Percentiles rank a stretch among this genome's conserved stretches.
Evolutionary conservation across 2,113 vertebrate genomes (phyloP).

Genomic region (Rhineura floridana): DNA sequence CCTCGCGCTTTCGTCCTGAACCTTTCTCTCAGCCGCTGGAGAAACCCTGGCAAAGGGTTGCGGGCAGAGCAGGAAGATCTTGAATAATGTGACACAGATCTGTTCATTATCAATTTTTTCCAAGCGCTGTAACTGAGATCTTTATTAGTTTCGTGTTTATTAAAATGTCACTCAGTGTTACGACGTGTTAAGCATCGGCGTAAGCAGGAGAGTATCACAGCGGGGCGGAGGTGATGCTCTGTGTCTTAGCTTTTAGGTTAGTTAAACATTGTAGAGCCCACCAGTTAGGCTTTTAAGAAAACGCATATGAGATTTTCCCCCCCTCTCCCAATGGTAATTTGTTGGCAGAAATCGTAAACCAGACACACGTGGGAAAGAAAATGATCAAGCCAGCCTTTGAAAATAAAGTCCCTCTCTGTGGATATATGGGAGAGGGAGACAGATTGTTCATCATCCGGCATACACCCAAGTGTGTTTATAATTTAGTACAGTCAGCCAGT

Average conservation of each 20-base stretch:
- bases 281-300: neutral
- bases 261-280: rapidly evolving
- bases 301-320: neutral
- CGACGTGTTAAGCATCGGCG: rapidly evolving
- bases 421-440: neutral
- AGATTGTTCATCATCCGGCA: neutral
- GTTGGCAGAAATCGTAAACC: neutral
- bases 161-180: slow-evolving; percentile 59
- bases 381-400: neutral
- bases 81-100: slow-evolving; percentile 77
- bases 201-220: neutral
- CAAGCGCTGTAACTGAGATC: slow-evolving; percentile 44
- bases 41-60: neutral
- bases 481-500: neutral
- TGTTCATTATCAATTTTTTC: slow-evolving; percentile 77
- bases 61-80: slow-evolving; percentile 42
- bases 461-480: neutral
- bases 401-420: neutral
- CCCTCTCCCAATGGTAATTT: neutral
- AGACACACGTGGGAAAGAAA: too few species aligned
- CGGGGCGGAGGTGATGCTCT: neutral
- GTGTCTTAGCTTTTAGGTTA: neutral
- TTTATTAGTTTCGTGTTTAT: slow-evolving; percentile 73
- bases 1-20: neutral
- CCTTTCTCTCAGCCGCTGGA: slow-evolving; percentile 16